Conservation (phyloP, 2,888 invertebrate genomes). For the Philaethria dido region DNA sequence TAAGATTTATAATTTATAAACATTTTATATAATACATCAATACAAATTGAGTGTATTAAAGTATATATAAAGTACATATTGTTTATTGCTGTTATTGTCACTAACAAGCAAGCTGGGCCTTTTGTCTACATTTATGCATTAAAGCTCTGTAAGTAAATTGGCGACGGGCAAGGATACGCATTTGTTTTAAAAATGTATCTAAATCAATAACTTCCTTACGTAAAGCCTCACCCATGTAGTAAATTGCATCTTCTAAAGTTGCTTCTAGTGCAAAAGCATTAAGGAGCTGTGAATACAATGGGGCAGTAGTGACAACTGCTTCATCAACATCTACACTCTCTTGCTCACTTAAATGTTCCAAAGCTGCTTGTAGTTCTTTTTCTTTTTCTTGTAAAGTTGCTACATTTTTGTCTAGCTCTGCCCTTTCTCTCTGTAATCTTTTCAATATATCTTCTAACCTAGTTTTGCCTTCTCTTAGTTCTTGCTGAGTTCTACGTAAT, state of each 20-base stretch:
- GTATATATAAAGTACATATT: conserved; percentile 32
- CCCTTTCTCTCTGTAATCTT: conserved; percentile 90
- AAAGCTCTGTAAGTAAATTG: conserved; percentile 98
- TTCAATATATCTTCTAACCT: conserved; percentile 91
- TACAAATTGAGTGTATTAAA: conserved; percentile 35
- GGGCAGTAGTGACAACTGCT: conserved; percentile 97
- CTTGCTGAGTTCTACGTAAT: conserved; percentile 92
- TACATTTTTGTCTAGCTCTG: conserved; percentile 93
- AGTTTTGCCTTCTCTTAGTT: conserved; percentile 92
- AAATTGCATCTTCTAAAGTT: conserved; percentile 98
- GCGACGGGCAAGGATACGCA: conserved; percentile 95
- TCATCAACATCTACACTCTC: conserved; percentile 96
- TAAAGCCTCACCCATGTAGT: conserved; percentile 97
- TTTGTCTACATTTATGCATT: conserved; percentile 98
- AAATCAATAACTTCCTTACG: conserved; percentile 96
- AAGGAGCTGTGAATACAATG: conserved; percentile 97
- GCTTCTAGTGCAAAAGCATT: conserved; percentile 99
- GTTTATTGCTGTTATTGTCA: conserved; percentile 36
- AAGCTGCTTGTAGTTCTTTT: conserved; percentile 91
- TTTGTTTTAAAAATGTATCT: conserved; percentile 98
- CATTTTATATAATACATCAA: conserved; percentile 10
- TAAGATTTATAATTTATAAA: conserved; percentile 27
- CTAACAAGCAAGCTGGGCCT: conserved; percentile 92
- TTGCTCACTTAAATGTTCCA: conserved; percentile 89
- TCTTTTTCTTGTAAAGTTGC: conserved; percentile 93